Percentiles rank a stretch among this genome's conserved stretches.
Conservation (phyloP, 2,888 invertebrate species). For the Epicampocera succincta region DNA sequence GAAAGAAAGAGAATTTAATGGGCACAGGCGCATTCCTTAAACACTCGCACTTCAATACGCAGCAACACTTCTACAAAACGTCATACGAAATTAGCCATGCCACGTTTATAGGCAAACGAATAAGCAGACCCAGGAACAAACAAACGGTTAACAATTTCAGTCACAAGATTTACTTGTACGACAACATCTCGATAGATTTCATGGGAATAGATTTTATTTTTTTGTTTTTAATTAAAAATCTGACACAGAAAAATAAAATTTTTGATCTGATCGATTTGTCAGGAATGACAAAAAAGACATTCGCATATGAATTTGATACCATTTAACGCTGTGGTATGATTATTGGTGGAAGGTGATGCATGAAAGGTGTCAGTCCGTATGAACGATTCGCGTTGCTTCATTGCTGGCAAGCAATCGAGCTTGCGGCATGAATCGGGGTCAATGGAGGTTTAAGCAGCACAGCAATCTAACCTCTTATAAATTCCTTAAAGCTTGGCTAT, state of each 20-base stretch:
- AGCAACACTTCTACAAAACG: conserved; percentile 61
- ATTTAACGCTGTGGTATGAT: too few species aligned
- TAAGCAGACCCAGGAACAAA: not conserved
- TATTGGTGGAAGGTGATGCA: not conserved
- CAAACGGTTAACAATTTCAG: conserved; percentile 37
- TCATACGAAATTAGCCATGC: conserved; percentile 65
- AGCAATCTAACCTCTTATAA: too few species aligned
- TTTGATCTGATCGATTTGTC: conserved; percentile 33
- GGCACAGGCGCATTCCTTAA: conserved; percentile 26
- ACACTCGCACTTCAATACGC: conserved; percentile 35
- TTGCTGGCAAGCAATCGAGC: too few species aligned
- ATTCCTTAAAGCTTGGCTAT: too few species aligned
- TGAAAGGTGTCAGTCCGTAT: too few species aligned
- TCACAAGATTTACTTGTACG: conserved; percentile 32
- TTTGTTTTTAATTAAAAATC: conserved; percentile 41
- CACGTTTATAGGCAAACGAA: conserved; percentile 50
- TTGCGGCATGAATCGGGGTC: too few species aligned
- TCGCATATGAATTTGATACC: conserved; percentile 31
- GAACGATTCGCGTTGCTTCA: too few species aligned
- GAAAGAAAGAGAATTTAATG: conserved; percentile 33
- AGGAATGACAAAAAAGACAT: conserved; percentile 10
- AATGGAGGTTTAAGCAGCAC: too few species aligned
- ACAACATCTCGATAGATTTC: conserved; percentile 57
- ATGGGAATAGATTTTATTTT: conserved; percentile 23
- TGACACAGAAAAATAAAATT: conserved; percentile 5